phyloP scores from a whole-genome alignment of 2,888 invertebrate genomes.

The Malacosoma neustria region DNA sequence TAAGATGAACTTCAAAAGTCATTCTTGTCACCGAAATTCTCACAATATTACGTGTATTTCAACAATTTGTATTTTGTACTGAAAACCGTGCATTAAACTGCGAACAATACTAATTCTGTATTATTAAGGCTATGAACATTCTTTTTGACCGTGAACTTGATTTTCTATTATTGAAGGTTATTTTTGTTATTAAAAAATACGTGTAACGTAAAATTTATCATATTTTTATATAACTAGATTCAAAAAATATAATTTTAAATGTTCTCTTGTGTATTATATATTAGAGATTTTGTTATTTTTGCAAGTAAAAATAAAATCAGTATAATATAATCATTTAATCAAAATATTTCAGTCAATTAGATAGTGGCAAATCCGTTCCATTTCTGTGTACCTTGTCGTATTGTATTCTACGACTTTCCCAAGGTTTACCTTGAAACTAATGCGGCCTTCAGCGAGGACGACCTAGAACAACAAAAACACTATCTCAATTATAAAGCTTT shows the following conservation, averaged over 20 bases:
- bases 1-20: constrained; percentile 2
- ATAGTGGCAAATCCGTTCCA: too few species aligned
- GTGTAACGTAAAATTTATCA: too few species aligned
- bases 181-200: background rate
- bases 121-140: constrained; percentile 6
- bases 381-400: too few species aligned
- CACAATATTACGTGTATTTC: constrained; percentile 3
- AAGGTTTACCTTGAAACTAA: background rate
- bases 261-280: too few species aligned
- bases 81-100: background rate
- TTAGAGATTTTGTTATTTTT: too few species aligned
- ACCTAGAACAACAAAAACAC: background rate
- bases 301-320: too few species aligned
- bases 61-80: background rate
- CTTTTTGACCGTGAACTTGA: constrained; percentile 30
- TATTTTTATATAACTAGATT: too few species aligned
- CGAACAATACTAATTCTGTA: background rate
- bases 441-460: background rate
- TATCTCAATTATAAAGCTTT: background rate
- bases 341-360: too few species aligned
- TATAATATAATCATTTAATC: too few species aligned
- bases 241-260: too few species aligned
- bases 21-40: background rate
- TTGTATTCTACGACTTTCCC: background rate
- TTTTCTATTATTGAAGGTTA: constrained; percentile 10